Evolutionary conservation across 2,113 vertebrate species (phyloP).

Genomic region (Chionomys nivalis): DNA sequence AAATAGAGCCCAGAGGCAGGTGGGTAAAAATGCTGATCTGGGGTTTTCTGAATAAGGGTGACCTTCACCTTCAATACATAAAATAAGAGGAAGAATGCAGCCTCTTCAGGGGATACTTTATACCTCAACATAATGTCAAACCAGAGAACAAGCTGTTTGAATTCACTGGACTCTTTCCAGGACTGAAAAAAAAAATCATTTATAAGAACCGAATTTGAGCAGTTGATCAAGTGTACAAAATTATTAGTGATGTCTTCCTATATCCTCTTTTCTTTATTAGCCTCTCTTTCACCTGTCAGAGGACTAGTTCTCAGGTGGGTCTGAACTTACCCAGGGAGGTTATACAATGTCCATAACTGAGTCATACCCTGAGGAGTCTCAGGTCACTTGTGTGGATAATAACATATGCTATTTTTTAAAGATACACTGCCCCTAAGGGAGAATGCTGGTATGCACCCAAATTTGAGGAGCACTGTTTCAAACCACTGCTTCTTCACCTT

Average conservation of each 20-base stretch:
- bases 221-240: slow-evolving; percentile 38
- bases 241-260: not conserved
- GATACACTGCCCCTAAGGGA: not conserved
- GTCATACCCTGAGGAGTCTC: not conserved
- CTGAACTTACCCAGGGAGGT: not conserved
- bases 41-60: slow-evolving; percentile 29
- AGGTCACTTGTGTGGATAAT: not conserved
- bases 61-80: not conserved
- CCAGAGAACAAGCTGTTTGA: not conserved
- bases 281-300: not conserved
- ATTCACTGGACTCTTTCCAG: not conserved
- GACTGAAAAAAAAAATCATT: not conserved
- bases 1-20: slow-evolving; percentile 57
- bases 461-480: slow-evolving; percentile 8
- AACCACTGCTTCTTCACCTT: not conserved
- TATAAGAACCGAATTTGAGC: not conserved
- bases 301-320: not conserved
- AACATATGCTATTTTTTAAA: not conserved
- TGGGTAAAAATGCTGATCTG: slow-evolving; percentile 16
- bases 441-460: not conserved
- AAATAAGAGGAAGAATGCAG: not conserved
- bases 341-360: not conserved
- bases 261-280: not conserved
- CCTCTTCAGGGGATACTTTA: slow-evolving; percentile 26
- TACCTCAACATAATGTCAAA: not conserved